Evolutionary conservation across 2,888 invertebrate species (phyloP), one percentile per base, ranked within the genome.

Genomic region (Caradrina clavipalpis): DNA sequence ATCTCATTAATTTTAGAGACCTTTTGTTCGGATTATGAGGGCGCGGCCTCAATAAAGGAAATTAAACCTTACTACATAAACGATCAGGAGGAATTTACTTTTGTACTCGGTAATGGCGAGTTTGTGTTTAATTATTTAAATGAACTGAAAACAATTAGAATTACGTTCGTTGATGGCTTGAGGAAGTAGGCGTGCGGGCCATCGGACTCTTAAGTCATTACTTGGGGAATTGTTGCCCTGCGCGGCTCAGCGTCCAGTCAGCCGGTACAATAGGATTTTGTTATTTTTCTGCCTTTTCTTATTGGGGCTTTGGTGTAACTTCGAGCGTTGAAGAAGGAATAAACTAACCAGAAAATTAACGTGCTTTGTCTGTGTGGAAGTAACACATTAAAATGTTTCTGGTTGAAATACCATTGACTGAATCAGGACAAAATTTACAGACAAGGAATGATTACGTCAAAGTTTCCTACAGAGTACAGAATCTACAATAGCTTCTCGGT

Each of bases 1-100:
- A 80, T 80, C 81, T 84, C 87, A 88, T 88, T 86, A 86, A 88
- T 88, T 86, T 81, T 61, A 63, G 51, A 60, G 56, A 60, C 76
- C 83, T 77, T 85, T 80, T 85, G 79, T 75, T 65, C 69, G 49
- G 72, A 69, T 62, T 79, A 74, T 69, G 73, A 76, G 83, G 73
- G 58, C 71, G 60, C 69, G 62, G 65, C 63, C 58, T 68, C 80
- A 69, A 81, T 84, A 76, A 77, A 81, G 86, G 82, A 87, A 84
- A 87, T 87, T 85, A 84, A 86, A 79, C 77, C 67, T 73, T 76
- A 63, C 60, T 56, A 58, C 39, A 59, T 68, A 73, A 85, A 65
- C 59, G 71, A 78, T 83, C 56, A 60, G 53, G 49, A 61, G 45
- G 53, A 66, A 74, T 72, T 76, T 77, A 73, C 68, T 74, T 82